Base-by-base conservation (phyloP, 2,113 vertebrate genomes). In the Tyto alba region DNA sequence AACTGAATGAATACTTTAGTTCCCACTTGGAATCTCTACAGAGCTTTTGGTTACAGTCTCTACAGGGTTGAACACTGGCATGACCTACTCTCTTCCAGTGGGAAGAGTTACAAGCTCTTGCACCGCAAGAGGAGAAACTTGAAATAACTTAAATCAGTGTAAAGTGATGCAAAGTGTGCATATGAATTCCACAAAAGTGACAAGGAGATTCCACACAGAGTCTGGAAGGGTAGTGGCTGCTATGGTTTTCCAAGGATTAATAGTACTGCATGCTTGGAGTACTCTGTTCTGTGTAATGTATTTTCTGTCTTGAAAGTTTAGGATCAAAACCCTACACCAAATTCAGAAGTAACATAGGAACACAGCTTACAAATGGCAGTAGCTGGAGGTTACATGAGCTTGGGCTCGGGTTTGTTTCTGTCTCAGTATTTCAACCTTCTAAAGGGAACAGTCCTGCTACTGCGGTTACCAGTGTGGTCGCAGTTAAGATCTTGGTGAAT, bases 131-230 rank as follows among this genome's bases (percentile, higher is more conserved):
- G 32, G 32, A 73, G 18, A 67, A 56, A 73, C 41, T 9, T n/a
- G 9, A 40, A 48, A 4, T 59, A 12, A 7, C 4, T 67, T 40
- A 16, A 0, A 1, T 30, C 13, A 36, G 29, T 36, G n/a, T 45
- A 7, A 81, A 52, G 45, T 30, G 74, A 50, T 71, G 13, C 29
- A 47, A 38, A 57, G 6, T 16, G 9, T 57, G 34, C 9, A 4
- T 16, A 2, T 10, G 8, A 43, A 27, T 6, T 9, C 7, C 34
- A 40, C 19, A 17, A 29, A 68, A 68, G 32, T 22, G 34, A 17
- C 4, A 6, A 60, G 34, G 36, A 72, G 36, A 36, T 55, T 56
- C 27, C 14, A 4, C 1, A 0, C 1, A 14, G 13, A 14, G 5
- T 32, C 5, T 60, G 55, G 29, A 40, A 32, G 18, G 23, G 34